phyloP scores from a whole-genome alignment of 2,797 vertebrate genomes.

The Enteromius argenteus region DNA sequence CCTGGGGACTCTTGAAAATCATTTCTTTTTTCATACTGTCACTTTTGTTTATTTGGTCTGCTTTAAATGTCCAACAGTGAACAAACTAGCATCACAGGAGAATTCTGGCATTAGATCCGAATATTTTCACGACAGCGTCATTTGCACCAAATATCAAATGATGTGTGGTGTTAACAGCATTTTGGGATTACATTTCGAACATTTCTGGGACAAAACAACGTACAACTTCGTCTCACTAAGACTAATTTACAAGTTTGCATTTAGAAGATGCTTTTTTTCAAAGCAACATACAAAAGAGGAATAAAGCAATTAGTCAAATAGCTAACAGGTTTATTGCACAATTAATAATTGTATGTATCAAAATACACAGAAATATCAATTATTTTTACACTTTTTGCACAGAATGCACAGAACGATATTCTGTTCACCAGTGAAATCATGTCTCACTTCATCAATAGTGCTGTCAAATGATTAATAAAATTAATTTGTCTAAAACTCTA shows the following conservation, averaged over 20 bases:
- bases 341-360: not conserved
- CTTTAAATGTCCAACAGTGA: not conserved
- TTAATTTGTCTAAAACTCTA: too few relatives aligned
- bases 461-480: too few relatives aligned
- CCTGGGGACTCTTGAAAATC: not conserved
- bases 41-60: not conserved
- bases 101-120: not conserved
- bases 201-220: not conserved
- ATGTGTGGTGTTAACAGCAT: constrained; percentile 4
- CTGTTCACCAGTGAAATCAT: too few relatives aligned
- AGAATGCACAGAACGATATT: not conserved
- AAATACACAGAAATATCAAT: not conserved
- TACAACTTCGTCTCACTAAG: too few relatives aligned
- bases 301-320: not conserved
- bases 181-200: not conserved
- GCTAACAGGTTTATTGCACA: not conserved
- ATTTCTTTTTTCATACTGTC: not conserved
- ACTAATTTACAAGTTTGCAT: not conserved
- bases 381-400: not conserved
- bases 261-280: not conserved
- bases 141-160: not conserved
- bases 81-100: constrained; percentile 5
- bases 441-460: too few relatives aligned
- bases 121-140: constrained; percentile 3
- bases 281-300: not conserved